Evolutionary conservation across 2,113 vertebrate species (phyloP), one percentile per base, ranked within the genome.

Genomic region (Erythrocebus patas): DNA sequence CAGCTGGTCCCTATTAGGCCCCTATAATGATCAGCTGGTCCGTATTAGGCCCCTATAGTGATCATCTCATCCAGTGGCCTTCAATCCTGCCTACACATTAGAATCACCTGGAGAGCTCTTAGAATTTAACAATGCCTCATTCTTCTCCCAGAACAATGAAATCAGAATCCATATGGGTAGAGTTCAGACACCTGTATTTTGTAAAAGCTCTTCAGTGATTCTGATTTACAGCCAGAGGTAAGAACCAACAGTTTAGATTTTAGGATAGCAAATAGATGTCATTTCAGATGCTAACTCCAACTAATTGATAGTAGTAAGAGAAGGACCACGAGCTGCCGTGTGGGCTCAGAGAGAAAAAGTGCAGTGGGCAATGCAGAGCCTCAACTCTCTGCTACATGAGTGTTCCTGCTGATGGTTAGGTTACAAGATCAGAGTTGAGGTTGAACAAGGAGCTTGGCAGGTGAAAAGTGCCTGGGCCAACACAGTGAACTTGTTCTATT

Each of bases 231-330:
- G 85, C 55, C 52, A 80, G 84, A 84, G 91, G 16, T 80, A 35
- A 96, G 32, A 81, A 81, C 72, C 76, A 85, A 72, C 16, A 92
- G 45, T 68, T 64, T 43, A 81, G 57, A 48, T 25, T 68, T 80
- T 64, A 45, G 17, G 66, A 55, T 61, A 35, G 52, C 23, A 87
- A 82, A 78, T 45, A 32, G 25, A 11, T 35, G 23, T 91, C 91
- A 81, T 84, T 70, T 88, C 48, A 70, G n/a, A 72, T 7, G 22
- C 43, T 70, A 78, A 48, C 14, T 12, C 45, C 30, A 32, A 11
- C 25, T 66, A 64, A 23, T 1, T 16, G 48, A 72, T 43, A 40
- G 57, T 32, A 22, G n/a, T 23, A 9, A 32, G n/a, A 82, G 83
- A n/a, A 22, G 16, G 80, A 12, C 82, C 2, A 1, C 18, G 40